Conservation (phyloP, 37 sponge, comb jelly and placozoan species). For the Hormiphora californensis region DNA sequence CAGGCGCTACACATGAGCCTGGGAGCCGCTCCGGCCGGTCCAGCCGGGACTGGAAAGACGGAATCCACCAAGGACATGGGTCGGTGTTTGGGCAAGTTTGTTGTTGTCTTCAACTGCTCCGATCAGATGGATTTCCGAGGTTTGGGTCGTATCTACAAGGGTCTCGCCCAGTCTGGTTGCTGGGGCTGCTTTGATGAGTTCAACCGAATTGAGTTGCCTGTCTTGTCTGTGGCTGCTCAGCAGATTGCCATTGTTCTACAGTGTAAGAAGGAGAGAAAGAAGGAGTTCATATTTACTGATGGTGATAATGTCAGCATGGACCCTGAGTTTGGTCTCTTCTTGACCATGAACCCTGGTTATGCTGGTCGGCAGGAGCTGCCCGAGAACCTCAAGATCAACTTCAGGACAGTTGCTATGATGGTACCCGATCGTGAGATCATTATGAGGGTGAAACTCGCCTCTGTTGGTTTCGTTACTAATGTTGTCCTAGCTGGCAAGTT, state of each 20-base stretch:
- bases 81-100: slow-evolving; percentile 90
- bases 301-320: slow-evolving; percentile 87
- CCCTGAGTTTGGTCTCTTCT: slow-evolving; percentile 97
- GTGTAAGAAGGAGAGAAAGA: slow-evolving; percentile 95
- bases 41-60: slow-evolving; percentile 88
- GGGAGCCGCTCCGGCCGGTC: slow-evolving; percentile 98
- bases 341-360: slow-evolving; percentile 99
- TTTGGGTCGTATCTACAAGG: slow-evolving; percentile 96
- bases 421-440: slow-evolving; percentile 98
- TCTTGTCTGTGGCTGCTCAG: slow-evolving; percentile 98
- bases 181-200: slow-evolving; percentile 99
- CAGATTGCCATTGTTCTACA: slow-evolving; percentile 90
- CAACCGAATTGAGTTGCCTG: slow-evolving; percentile 97
- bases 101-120: slow-evolving; percentile 99
- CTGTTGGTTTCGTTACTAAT: slow-evolving; percentile 92
- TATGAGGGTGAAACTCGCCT: slow-evolving; percentile 95
- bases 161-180: slow-evolving; percentile 94
- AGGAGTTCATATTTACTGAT: slow-evolving; percentile 93
- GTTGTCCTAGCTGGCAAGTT: slow-evolving; percentile 87
- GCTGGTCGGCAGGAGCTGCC: slow-evolving; percentile 97
- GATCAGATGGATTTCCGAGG: slow-evolving; percentile 99
- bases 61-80: slow-evolving; percentile 99
- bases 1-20: slow-evolving; percentile 95
- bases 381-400: slow-evolving; percentile 96
- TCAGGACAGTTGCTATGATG: slow-evolving; percentile 99